These are phyloP conservation scores for Brachionus sp. DNA, from an alignment of 1,140 invertebrate species.

Conservation along the genomic window DNA sequence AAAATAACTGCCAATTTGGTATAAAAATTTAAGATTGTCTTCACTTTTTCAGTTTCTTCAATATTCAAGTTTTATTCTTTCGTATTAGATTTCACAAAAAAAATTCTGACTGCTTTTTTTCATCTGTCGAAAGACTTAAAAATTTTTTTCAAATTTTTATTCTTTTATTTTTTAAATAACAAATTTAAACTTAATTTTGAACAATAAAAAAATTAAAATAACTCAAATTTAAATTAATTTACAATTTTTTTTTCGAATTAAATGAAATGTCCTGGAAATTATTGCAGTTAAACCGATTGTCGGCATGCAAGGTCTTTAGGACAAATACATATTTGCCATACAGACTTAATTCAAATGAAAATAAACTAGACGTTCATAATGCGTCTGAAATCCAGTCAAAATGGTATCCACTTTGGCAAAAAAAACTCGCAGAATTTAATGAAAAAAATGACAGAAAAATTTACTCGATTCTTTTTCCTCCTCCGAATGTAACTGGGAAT, in stretches of 20 bases:
- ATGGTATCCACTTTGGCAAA: conserved; percentile 27
- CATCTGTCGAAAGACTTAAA: too few species aligned
- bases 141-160: too few species aligned
- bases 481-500: conserved; percentile 58
- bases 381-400: not conserved
- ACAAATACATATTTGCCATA: not conserved
- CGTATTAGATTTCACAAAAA: too few species aligned
- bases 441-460: not conserved
- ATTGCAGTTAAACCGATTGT: not conserved
- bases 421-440: not conserved
- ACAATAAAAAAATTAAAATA: too few species aligned
- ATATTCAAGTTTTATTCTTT: too few species aligned
- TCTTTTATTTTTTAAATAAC: too few species aligned
- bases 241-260: not conserved
- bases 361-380: conserved; percentile 7
- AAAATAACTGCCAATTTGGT: too few species aligned
- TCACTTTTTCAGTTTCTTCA: too few species aligned
- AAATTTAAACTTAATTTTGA: too few species aligned
- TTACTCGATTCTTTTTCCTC: conserved; percentile 51
- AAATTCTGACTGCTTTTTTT: too few species aligned
- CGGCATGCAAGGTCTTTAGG: not conserved
- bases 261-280: not conserved
- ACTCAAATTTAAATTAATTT: too few species aligned
- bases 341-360: not conserved
- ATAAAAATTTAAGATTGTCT: too few species aligned